phyloP scores from a whole-genome alignment of 2,797 vertebrate genomes.

The Eidolon dupreanum region DNA sequence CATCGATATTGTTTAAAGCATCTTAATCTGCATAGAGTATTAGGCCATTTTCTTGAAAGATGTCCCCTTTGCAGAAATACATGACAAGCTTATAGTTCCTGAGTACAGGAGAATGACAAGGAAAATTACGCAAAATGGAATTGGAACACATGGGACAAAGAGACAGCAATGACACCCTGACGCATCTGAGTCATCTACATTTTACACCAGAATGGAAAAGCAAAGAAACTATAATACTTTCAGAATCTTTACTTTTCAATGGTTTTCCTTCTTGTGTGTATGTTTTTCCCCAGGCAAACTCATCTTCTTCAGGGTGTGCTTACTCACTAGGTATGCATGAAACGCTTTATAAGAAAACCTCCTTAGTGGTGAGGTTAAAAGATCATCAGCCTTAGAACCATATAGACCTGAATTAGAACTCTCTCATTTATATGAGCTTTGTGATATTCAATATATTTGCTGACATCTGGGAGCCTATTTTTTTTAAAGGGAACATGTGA shows the following conservation, averaged over 20 bases:
- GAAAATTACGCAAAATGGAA: neutral
- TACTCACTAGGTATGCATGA: neutral
- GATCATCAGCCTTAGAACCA: neutral
- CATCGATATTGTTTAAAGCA: neutral
- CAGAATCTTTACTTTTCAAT: neutral
- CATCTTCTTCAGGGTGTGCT: neutral
- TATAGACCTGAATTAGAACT: neutral
- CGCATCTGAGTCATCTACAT: fast-evolving
- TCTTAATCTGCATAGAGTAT: neutral
- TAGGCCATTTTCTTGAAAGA: neutral
- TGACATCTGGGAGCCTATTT: neutral
- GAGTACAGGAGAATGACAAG: neutral
- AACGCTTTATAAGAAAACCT: neutral
- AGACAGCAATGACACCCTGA: neutral
- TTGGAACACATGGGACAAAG: neutral
- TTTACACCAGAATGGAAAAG: neutral
- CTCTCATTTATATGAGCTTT: neutral
- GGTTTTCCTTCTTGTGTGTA: neutral
- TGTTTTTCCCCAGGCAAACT: neutral
- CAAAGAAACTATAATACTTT: neutral
- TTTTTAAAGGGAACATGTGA: neutral
- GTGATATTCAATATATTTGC: neutral
- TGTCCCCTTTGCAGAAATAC: neutral
- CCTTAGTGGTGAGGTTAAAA: neutral
- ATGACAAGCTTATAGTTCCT: neutral